Percentiles rank a stretch among this genome's conserved stretches.
These are phyloP conservation scores for Tinamus major DNA, from an alignment of 2,797 vertebrate genomes.

Conservation along the genomic window DNA sequence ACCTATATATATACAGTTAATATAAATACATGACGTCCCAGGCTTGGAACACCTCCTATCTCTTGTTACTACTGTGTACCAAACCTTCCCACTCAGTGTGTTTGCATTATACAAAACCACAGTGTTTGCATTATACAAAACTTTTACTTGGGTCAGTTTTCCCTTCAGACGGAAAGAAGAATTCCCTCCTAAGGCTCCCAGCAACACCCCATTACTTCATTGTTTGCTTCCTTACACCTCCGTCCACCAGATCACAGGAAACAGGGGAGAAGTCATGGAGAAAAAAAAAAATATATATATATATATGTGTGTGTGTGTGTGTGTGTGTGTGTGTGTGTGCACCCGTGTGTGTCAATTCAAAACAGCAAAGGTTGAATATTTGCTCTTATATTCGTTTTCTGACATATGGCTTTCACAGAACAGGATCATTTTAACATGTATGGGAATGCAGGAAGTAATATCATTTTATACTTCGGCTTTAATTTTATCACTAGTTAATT, in stretches of 20 bases:
- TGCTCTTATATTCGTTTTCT: background rate
- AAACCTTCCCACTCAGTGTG: background rate
- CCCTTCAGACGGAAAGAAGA: background rate
- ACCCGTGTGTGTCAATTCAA: background rate
- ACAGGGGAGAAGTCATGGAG: no score
- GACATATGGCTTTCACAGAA: slow-evolving; percentile 11
- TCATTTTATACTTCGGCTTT: slow-evolving; percentile 46
- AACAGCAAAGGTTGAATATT: slow-evolving; percentile 9
- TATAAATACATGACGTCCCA: background rate
- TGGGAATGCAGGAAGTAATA: slow-evolving; percentile 33
- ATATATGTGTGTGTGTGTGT: no score
- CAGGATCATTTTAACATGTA: slow-evolving; percentile 24
- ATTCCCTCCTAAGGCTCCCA: background rate
- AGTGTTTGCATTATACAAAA: background rate
- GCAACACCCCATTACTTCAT: background rate
- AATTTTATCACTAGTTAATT: slow-evolving; percentile 34
- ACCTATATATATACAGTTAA: no score
- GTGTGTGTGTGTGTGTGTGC: no score
- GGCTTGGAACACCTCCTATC: background rate
- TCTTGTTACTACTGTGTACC: background rate
- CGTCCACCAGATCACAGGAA: background rate
- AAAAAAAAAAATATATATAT: no score
- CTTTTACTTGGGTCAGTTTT: background rate
- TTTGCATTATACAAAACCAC: background rate
- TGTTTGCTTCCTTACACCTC: background rate